These are phyloP conservation scores for Adoxophyes honmai DNA, from an alignment of 1,140 invertebrate genomes.

Conservation along the genomic window DNA sequence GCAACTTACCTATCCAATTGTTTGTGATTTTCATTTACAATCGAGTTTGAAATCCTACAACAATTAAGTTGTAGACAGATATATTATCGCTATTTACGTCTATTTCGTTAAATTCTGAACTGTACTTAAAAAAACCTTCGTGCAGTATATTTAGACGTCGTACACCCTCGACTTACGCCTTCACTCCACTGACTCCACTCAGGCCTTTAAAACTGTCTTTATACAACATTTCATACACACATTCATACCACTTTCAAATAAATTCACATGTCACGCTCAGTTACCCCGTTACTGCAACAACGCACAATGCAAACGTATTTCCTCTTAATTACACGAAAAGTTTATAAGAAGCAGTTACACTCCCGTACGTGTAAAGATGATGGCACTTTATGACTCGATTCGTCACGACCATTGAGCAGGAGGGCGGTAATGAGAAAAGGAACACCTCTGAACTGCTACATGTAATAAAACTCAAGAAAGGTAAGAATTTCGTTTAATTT, in stretches of 20 bases:
- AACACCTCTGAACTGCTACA: conserved; percentile 31
- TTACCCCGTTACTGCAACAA: background rate
- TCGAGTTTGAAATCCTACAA: too few species aligned
- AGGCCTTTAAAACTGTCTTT: too few species aligned
- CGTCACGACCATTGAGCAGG: conserved; percentile 69
- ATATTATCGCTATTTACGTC: too few species aligned
- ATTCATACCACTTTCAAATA: background rate
- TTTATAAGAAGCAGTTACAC: conserved; percentile 38
- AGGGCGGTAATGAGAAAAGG: conserved; percentile 44
- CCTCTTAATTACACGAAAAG: conserved; percentile 43
- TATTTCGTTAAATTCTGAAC: too few species aligned
- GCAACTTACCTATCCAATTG: too few species aligned
- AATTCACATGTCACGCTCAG: background rate
- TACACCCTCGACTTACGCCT: too few species aligned
- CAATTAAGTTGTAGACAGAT: too few species aligned
- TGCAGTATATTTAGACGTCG: too few species aligned
- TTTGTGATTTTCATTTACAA: too few species aligned
- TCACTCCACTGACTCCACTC: too few species aligned
- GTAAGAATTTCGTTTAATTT: conserved; percentile 45
- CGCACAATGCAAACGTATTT: conserved; percentile 20
- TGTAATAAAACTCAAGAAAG: conserved; percentile 44
- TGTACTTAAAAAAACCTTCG: too few species aligned
- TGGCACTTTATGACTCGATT: conserved; percentile 62
- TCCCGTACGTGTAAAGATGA: conserved; percentile 44
- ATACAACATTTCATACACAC: too few species aligned